Evolutionary conservation across 1,140 invertebrate genomes (phyloP).

Genomic region (Laupala kohalensis): DNA sequence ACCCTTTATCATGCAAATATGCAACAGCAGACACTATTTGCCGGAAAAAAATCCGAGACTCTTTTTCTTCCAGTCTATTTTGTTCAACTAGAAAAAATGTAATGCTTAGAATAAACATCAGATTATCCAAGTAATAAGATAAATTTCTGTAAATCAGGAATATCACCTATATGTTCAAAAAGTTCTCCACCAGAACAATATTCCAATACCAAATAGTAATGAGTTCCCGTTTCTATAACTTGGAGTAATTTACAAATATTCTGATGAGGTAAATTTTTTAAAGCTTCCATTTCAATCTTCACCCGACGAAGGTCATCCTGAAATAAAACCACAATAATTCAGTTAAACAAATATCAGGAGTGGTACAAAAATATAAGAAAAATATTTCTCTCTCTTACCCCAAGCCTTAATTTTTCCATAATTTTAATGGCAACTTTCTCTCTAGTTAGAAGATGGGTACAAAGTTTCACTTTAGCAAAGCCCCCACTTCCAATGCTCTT

Average conservation of each 20-base stretch:
- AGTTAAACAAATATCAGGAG: not conserved
- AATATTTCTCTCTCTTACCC: conserved; percentile 36
- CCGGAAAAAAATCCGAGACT: conserved; percentile 59
- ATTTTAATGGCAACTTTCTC: conserved; percentile 80
- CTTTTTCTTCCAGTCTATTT: conserved; percentile 51
- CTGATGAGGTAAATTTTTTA: conserved; percentile 65
- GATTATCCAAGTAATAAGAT: not conserved
- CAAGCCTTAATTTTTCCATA: conserved; percentile 61
- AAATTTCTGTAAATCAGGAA: not conserved
- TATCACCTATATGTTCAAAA: conserved; percentile 65
- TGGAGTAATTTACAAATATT: conserved; percentile 76
- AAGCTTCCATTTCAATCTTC: conserved; percentile 63
- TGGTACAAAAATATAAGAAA: not conserved
- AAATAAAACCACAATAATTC: conserved; percentile 16
- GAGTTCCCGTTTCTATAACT: conserved; percentile 59
- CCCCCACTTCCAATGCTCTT: conserved; percentile 64
- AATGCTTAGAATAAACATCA: not conserved
- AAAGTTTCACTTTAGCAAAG: conserved; percentile 71
- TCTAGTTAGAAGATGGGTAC: conserved; percentile 58
- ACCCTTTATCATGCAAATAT: conserved; percentile 61
- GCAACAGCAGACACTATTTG: conserved; percentile 67
- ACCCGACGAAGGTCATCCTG: conserved; percentile 69
- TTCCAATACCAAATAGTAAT: conserved; percentile 62
- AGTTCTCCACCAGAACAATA: conserved; percentile 73
- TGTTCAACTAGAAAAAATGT: conserved; percentile 41